Conservation (phyloP, 2,113 vertebrate species). For the Dromaius novaehollandiae region DNA sequence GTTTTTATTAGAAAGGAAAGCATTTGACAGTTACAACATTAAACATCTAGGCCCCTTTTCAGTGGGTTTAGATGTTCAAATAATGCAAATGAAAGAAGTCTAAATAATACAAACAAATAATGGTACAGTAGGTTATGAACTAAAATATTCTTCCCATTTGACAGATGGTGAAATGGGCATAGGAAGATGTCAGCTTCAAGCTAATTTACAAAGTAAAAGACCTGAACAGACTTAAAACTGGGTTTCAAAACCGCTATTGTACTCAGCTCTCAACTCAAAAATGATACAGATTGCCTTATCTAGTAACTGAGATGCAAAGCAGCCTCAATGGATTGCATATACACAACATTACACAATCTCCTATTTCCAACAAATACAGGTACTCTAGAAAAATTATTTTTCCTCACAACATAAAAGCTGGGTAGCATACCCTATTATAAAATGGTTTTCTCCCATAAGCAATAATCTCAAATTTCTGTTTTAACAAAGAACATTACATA, state of each 20-base stretch:
- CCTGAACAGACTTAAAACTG: not conserved
- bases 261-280: not conserved
- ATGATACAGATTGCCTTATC: not conserved
- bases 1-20: not conserved
- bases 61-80: not conserved
- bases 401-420: not conserved
- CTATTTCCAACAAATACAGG: not conserved
- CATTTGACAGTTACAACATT: not conserved
- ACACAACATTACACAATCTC: not conserved
- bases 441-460: not conserved
- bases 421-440: not conserved
- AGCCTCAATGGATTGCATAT: not conserved
- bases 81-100: not conserved
- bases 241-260: not conserved
- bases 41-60: not conserved
- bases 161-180: rapidly evolving
- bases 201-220: not conserved
- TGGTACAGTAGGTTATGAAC: not conserved
- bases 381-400: not conserved
- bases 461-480: not conserved
- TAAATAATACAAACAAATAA: not conserved
- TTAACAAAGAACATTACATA: not conserved
- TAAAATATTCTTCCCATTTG: not conserved
- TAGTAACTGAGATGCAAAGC: not conserved
- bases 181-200: not conserved